phyloP scores from a whole-genome alignment of 2,113 vertebrate species.

The Ailuropoda melanoleuca region DNA sequence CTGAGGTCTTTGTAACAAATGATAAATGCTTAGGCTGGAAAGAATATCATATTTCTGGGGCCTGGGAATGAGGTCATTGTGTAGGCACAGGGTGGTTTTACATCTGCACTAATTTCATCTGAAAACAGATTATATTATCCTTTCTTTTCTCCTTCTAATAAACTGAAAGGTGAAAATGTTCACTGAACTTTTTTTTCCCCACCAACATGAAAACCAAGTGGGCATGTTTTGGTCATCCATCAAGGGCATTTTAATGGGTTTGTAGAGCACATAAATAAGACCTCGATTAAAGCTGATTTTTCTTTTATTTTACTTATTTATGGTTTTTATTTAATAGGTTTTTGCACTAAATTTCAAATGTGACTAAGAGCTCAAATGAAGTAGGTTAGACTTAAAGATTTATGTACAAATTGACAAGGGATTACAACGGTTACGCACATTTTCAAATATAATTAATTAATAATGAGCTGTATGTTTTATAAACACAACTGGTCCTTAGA shows the following conservation, averaged over 20 bases:
- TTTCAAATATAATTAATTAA: conserved; percentile 40
- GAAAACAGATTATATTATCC: background rate
- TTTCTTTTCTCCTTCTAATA: conserved; percentile 29
- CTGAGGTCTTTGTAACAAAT: conserved; percentile 77
- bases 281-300: background rate
- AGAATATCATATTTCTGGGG: conserved; percentile 68
- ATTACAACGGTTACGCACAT: background rate
- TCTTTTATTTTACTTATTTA: background rate
- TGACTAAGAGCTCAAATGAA: background rate
- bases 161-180: conserved; percentile 31
- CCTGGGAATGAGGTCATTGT: conserved; percentile 60
- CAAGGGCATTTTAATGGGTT: background rate
- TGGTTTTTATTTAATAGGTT: conserved; percentile 14
- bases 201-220: background rate
- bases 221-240: background rate
- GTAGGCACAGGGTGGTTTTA: conserved; percentile 41
- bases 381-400: background rate
- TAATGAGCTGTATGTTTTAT: background rate
- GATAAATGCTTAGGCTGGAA: conserved; percentile 72
- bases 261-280: background rate
- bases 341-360: conserved; percentile 9
- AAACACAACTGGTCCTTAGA: background rate
- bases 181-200: background rate
- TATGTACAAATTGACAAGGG: background rate
- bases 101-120: background rate